Conservation (phyloP, 2,888 invertebrate species). For the Sussaba pulchella region DNA sequence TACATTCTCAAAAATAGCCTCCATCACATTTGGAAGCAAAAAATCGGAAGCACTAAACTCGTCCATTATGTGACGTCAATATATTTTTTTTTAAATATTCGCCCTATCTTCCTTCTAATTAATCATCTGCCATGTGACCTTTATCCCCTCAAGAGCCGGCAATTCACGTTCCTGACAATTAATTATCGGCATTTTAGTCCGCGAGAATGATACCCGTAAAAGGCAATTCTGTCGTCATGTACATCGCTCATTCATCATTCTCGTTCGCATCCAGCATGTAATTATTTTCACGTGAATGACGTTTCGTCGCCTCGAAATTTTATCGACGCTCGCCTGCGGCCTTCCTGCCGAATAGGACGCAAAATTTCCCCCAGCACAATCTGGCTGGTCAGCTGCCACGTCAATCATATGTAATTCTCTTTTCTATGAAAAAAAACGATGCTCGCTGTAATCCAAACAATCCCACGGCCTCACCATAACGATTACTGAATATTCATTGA, state of each 20-base stretch:
- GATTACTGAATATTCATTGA: too few relatives aligned
- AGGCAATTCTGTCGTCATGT: not conserved
- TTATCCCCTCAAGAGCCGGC: not conserved
- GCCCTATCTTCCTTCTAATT: not conserved
- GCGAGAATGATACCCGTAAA: not conserved
- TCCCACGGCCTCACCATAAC: too few relatives aligned
- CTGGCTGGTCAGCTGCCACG: conserved; percentile 7
- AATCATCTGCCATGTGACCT: not conserved
- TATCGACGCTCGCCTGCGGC: not conserved
- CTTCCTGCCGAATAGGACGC: not conserved
- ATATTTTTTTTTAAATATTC: too few relatives aligned
- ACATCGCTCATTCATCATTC: not conserved
- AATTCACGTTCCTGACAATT: not conserved
- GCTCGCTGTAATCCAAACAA: too few relatives aligned
- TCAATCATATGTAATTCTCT: conserved; percentile 14
- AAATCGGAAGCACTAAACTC: too few relatives aligned
- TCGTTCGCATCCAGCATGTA: not conserved
- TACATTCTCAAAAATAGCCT: too few relatives aligned
- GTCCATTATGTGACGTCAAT: too few relatives aligned
- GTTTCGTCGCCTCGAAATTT: conserved; percentile 5
- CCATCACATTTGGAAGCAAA: too few relatives aligned
- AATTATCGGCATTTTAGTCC: not conserved
- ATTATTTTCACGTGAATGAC: conserved; percentile 11
- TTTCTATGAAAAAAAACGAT: conserved; percentile 26
- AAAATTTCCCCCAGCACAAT: not conserved